Base-by-base conservation (phyloP, 2,113 vertebrate species). In the Pterocles burchelli region DNA sequence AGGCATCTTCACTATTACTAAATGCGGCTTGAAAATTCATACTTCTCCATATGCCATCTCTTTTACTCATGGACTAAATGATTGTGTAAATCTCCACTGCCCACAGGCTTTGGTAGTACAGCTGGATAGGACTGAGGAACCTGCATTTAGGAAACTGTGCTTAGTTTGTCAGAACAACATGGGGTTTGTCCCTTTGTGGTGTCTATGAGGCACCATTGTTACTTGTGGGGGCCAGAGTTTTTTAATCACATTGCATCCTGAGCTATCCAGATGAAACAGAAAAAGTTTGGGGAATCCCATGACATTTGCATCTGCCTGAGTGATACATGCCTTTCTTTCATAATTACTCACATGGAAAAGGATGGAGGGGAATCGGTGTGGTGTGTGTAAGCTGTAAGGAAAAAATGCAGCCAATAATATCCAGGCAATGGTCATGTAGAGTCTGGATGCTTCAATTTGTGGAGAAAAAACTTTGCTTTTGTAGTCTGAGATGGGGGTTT, bases 121-220 rank as follows among this genome's bases (percentile, higher is more conserved):
- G 13, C 52, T 61, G 31, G 8, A 34, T 45, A 59, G 20, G 85
- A 14, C 28, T 54, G 25, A 78, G 41, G 45, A 89, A 49, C 29
- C 12, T 2, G 2, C 9, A 4, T 45, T 74, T 59, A 61, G 31
- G 24, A 76, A 93, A 31, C 26, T 61, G 2, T 1, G 1, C 20
- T 79, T 61, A 9, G 48, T 90, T 85, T 68, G 31, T 62, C 20
- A 24, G 75, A 51, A 43, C 8, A 38, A 9, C 11, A 12, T 17
- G 33, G 13, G 1, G 11, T 46, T 54, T 25, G 51, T 55, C 34
- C 38, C n/a, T 38, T 59, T 36, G 26, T 26, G 33, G 7, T 57
- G n/a, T 67, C 70, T 38, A 3, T 1, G 3, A 90, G 17, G 6
- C 17, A 33, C 38, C 43, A 10, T 34, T 0, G 0, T n/a, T 70